Base-by-base conservation (phyloP, 2,797 vertebrate species). In the Morus bassanus region DNA sequence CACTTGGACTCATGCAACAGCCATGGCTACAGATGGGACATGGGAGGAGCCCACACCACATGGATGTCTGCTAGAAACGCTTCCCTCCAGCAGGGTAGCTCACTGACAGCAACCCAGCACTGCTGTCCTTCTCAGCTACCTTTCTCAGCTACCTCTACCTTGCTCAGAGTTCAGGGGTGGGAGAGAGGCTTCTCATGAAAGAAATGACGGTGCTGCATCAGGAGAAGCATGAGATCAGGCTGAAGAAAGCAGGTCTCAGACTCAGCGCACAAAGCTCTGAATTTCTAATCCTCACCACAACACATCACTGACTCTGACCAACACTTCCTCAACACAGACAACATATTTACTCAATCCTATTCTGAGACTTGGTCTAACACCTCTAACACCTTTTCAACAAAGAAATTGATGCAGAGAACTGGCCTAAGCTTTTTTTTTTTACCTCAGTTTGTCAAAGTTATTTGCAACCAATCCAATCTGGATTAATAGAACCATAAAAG, bases 11-110 rank as follows among this genome's bases (percentile, higher is more conserved):
- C 37, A 25, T 4, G 3, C 35, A 76, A 56, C 18, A 45, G 23
- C 28, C 5, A 0, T 45, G 11, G 17, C 27, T 60, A 23, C 28
- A 46, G 51, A 56, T 12, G 23, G 18, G 41, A 64, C 31, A 41
- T 1, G 4, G 14, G 15, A 88, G 41, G 37, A 70, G 13, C 18
- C 35, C 24, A n/a, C 11, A 7, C 13, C 21, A 46, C 0, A 1
- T 11, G 7, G 33, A 19, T 28, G 16, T 27, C 75, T 48, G 11
- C 51, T 25, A 61, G 53, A 60, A 61, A 51, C 0, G 0, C 27
- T 57, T 81, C 18, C 18, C 15, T 78, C n/a, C 41, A 56, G 23
- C 15, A 59, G 21, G 23, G 21, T 0, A 56, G 59, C 12, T 73
- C 30, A 46, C 31, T 8, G 24, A 19, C 18, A 69, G 78, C 30